Evolutionary conservation across 1,140 invertebrate species (phyloP).

Genomic region (Scaptodrosophila lebanonensis): DNA sequence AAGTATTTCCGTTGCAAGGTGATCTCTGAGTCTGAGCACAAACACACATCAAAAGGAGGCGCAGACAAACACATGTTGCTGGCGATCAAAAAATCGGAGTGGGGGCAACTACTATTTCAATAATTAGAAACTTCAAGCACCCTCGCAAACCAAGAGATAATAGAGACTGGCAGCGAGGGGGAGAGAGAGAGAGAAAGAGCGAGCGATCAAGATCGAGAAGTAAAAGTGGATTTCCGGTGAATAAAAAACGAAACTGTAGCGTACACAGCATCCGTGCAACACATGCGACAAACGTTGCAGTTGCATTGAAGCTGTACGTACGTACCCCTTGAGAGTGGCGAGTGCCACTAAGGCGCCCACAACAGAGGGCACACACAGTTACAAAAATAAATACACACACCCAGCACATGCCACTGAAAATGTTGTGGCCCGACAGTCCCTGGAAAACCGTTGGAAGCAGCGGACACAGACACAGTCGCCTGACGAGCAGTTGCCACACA

Average conservation of each 20-base stretch:
- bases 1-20: conserved; percentile 68
- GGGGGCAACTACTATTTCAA: conserved; percentile 52
- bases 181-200: conserved; percentile 13
- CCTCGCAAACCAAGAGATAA: conserved; percentile 44
- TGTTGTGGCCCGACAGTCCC: conserved; percentile 4
- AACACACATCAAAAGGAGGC: conserved; percentile 53
- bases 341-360: conserved; percentile 29
- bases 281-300: conserved; percentile 54
- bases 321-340: conserved; percentile 19
- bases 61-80: conserved; percentile 57
- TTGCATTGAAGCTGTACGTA: conserved; percentile 28
- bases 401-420: conserved; percentile 5
- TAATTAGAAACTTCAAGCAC: conserved; percentile 49
- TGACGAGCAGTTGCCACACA: conserved; percentile 8
- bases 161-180: conserved; percentile 27
- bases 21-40: conserved; percentile 38
- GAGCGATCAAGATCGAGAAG: conserved; percentile 16
- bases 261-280: conserved; percentile 9
- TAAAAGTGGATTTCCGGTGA: conserved; percentile 76
- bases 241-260: conserved; percentile 48
- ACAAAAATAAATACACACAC: conserved; percentile 59
- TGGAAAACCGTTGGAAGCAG: conserved; percentile 7
- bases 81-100: conserved; percentile 34
- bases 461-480: conserved; percentile 11
- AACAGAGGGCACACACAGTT: conserved; percentile 40